Base-by-base conservation (phyloP, 1,140 invertebrate species). In the Hormaphis cornu region DNA sequence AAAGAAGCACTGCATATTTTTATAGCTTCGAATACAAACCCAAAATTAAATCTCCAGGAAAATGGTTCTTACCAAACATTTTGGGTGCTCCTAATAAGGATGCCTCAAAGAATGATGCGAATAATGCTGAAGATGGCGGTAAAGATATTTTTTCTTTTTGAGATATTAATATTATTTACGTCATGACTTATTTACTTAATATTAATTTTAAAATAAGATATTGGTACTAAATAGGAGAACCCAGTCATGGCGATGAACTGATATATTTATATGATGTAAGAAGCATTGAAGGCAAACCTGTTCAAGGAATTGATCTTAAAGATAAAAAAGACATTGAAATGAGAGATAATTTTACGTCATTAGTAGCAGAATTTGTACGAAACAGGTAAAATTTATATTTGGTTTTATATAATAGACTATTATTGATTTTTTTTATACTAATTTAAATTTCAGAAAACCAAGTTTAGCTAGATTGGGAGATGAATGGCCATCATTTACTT, bases 21-120 rank as follows among this genome's bases (percentile, higher is more conserved):
- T 90, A 89, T 74, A 85, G 85, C 73, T 89, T 90, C 74, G 87
- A 90, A 69, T 84, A 89, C 70, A 77, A 80, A 10, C 24, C 73
- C 1, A 82, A 33, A 16, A 33, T 70, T 6, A 59, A 70, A 59
- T 33, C 69, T 50, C 69, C 53, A 48, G 40, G 54, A 24, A 66
- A 66, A 50, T 66, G 28, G 61, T 66, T 66, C 9, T 66, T 66
- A 26, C 61, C 61, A 48, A 66, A 35, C 20, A 35, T 66, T 50
- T 48, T 66, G 3, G 61, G 61, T n/a, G 40, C 9, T 48, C 42
- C 42, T 12, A 61, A 28, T 61, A 61, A 61, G 33, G 58, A 61
- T 16, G 4, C 6, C 30, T 3, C 52, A 1, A 37, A 35, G 35
- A 56, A 56, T 37, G 33, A 56, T 0, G 33, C 7, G 24, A 22